These are phyloP conservation scores for Rhegmatorhina hoffmannsi DNA, from an alignment of 2,113 vertebrate species.

Conservation along the genomic window DNA sequence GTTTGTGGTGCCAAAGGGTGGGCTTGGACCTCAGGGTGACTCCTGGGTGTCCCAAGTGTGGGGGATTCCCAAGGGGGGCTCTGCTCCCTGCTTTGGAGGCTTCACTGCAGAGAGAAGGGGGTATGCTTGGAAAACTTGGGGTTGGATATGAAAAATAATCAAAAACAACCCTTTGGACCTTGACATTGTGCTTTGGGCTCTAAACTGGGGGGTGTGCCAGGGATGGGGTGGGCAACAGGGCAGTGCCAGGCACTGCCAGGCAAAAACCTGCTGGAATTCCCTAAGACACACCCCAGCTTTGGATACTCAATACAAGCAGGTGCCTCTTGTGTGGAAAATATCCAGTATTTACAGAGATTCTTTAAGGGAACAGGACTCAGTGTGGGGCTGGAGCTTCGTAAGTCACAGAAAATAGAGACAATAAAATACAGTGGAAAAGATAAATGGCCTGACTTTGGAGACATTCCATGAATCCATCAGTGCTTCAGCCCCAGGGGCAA, in stretches of 20 bases:
- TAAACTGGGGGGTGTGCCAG: not conserved
- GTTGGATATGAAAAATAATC: not conserved
- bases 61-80: not conserved
- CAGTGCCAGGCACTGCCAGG: too few relatives aligned
- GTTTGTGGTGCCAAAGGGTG: not conserved
- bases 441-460: not conserved
- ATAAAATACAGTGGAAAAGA: slow-evolving; percentile 22
- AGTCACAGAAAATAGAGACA: not conserved
- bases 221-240: not conserved
- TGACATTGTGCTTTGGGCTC: not conserved
- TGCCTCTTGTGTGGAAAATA: not conserved
- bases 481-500: not conserved
- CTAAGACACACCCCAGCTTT: not conserved
- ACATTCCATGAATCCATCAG: slow-evolving; percentile 23
- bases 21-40: not conserved
- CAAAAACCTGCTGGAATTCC: not conserved
- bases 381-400: not conserved
- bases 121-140: not conserved
- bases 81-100: not conserved
- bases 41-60: not conserved
- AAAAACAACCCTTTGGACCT: not conserved
- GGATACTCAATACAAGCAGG: not conserved
- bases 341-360: not conserved
- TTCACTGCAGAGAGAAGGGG: too few relatives aligned
- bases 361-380: not conserved